Base-by-base conservation (phyloP, 2,113 vertebrate genomes). In the Oceanites oceanicus region DNA sequence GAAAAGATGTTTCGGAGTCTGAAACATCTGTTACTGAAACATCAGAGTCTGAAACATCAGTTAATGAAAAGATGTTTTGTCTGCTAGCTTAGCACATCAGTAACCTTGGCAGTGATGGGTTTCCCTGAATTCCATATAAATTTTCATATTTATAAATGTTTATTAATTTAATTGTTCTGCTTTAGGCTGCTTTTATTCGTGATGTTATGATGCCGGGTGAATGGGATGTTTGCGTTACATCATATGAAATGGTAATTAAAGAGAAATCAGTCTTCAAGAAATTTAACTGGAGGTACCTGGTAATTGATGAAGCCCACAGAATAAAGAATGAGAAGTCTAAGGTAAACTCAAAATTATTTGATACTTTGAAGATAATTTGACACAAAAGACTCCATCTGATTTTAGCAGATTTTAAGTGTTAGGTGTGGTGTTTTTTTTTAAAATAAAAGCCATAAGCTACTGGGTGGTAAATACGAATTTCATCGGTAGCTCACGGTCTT, bases 301-400 rank as follows among this genome's bases (percentile, higher is more conserved):
- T 99, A 81, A 99, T 99, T 17, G 99, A 99, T 95, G 99, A 99
- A 97, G 99, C 99, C 42, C 99, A 99, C 96, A 98, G 99, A 96
- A 99, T 99, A 96, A 99, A 99, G 98, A 99, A 99, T 95, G 99
- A 99, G 93, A 99, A 99, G 86, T 99, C 99, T 34, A 99, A 99
- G 98, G 99, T 99, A 97, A 97, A 89, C 21, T 76, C 40, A n/a
- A 30, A 36, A 45, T 94, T 61, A 30, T 38, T 82, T 72, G 10
- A 25, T 89, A 7, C 30, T 63, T 80, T 32, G 20, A 56, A 89
- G 29, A 38, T 32, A 25, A 10, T 70, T 89, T 2, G 1, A 32
- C 45, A 30, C 8, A 42, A 13, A 66, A 29, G n/a, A 52, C 94
- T 86, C 34, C 15, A 30, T 71, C 22, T 53, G 26, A 61, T 40